Evolutionary conservation across 2,888 invertebrate species (phyloP), one percentile per base, ranked within the genome.

Genomic region (Ferrisia virgata): DNA sequence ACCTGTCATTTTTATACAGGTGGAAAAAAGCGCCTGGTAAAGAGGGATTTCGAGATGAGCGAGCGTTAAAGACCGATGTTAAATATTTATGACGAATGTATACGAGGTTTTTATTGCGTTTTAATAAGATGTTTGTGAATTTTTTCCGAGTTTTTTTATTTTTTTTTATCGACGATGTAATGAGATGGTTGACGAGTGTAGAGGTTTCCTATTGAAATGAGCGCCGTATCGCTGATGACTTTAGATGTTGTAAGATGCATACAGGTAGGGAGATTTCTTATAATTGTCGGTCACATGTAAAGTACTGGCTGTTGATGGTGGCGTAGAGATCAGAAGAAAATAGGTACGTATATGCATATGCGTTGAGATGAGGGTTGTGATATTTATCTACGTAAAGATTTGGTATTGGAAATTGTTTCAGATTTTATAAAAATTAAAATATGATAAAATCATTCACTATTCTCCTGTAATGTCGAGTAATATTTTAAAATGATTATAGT

Each of bases 251-350:
- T 47, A 47, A 47, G 47, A 47, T 47, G 47, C 36, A 36, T 47
- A 18, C 18, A 6, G 4, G 5, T n/a, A 18, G 18, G 47, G 36
- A 58, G 18, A 58, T 58, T 72, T 72, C 28, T 28, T 25, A n/a
- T 58, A 43, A 31, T 53, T 28, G 79, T 84, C 85, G 85, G n/a
- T n/a, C n/a, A n/a, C n/a, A n/a, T 40, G 43, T 86, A 86, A 84
- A 86, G 86, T 85, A 85, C 86, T 81, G 87, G 87, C 72, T 86
- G 86, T 8, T 85, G 86, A 84, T 85, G 85, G 36, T 47, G 18
- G 18, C 18, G 13, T 43, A 13, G 43, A 9, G 43, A 43, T 1
- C 11, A 0, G 11, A 1, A 43, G 15, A 43, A 15, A n/a, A n/a
- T n/a, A n/a, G n/a, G n/a, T n/a, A n/a, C n/a, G n/a, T n/a, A n/a